Conservation (phyloP, 2,113 vertebrate species). For the Poecilia latipinna region DNA sequence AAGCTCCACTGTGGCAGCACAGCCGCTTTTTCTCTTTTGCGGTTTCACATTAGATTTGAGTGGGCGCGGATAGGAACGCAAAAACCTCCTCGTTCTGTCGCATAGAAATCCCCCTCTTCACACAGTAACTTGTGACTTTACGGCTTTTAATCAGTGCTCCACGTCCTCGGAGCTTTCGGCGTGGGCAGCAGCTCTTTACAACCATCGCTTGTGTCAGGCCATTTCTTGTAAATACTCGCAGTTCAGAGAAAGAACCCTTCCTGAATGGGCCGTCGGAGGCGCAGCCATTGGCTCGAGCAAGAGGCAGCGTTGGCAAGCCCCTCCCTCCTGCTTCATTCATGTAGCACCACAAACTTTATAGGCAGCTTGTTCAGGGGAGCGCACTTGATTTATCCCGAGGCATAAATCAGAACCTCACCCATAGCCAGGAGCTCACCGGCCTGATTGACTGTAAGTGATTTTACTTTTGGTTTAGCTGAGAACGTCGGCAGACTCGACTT, state of each 20-base stretch:
- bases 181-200: conserved; percentile 58
- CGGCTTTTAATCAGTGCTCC: conserved; percentile 19
- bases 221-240: conserved; percentile 88
- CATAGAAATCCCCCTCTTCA: conserved; percentile 62
- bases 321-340: conserved; percentile 55
- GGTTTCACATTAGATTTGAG: conserved; percentile 16
- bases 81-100: neutral
- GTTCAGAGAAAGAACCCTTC: conserved; percentile 79
- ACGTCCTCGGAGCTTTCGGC: conserved; percentile 17
- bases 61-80: conserved; percentile 18
- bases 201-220: conserved; percentile 41
- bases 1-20: neutral
- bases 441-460: conserved; percentile 44
- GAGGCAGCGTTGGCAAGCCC: conserved; percentile 28
- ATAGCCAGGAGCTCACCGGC: conserved; percentile 5
- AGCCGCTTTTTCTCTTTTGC: neutral
- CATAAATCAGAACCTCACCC: conserved; percentile 9
- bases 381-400: conserved; percentile 28
- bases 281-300: conserved; percentile 59
- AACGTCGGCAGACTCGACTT: neutral
- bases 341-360: conserved; percentile 28
- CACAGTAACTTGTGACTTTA: conserved; percentile 65
- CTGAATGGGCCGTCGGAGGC: conserved; percentile 32
- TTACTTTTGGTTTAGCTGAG: conserved; percentile 16
- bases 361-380: neutral